Base-by-base conservation (phyloP, 92 coral and sea anemone species). In the Paramuricea clavata region DNA sequence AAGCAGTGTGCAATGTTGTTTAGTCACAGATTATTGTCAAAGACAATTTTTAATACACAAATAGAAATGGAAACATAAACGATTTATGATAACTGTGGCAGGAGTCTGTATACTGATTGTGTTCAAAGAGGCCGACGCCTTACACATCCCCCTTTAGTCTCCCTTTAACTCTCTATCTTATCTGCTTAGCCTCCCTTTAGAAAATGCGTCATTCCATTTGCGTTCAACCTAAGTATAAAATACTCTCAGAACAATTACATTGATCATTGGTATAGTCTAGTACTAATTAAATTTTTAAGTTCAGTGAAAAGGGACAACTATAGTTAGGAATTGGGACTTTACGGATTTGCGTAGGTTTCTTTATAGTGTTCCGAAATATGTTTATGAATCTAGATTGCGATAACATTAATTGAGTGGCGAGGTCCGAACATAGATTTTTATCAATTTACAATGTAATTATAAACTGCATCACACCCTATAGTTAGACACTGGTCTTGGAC, bases 321-420 rank as follows among this genome's bases (percentile, higher is more conserved):
- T 60, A 26, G 68, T 28, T 33, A 31, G 36, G 6, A 62, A 62
- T 19, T 27, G 35, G n/a, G 23, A 27, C 33, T 9, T 12, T 22
- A 60, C 68, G 12, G 68, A 60, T 22, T 6, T 0, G n/a, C n/a
- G 19, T 32, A 12, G 39, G 4, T 65, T 65, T 65, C 72, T 65
- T 65, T 65, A 65, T 65, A 65, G 39, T 28, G 21, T 60, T 28
- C 72, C 72, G 72, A 65, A 65, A 28, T 65, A 65, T 65, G 72
- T 33, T 13, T 28, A 33, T 65, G 72, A 65, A 65, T 65, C 72
- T 13, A 28, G 72, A 32, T 32, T 9, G 22, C 16, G 39, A 65
- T 26, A 65, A 65, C 35, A 28, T 28, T 32, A 65, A 65, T 65
- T 65, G 23, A 33, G 72, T 33, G 72, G 19, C 21, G 72, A 65